A percentile compares a stretch with the other conserved stretches of the same genome.
phyloP scores from a whole-genome alignment of 2,113 vertebrate genomes.

The Plecotus auritus region DNA sequence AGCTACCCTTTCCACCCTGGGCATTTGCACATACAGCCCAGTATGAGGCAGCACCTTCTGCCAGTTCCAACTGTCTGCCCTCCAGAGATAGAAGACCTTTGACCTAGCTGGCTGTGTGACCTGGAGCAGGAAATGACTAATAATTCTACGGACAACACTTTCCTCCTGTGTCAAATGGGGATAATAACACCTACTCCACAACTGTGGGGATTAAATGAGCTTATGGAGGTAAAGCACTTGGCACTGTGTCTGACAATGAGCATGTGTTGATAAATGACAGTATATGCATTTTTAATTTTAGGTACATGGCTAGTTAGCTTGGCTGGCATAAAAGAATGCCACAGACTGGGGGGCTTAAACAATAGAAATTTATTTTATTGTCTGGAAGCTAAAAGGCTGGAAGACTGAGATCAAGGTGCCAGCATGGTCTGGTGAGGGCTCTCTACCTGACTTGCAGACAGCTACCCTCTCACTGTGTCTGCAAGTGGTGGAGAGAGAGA shows the following conservation, averaged over 20 bases:
- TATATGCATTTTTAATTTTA: background rate
- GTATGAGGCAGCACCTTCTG: background rate
- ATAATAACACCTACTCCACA: too few species aligned
- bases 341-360: too few species aligned
- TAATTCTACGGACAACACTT: background rate
- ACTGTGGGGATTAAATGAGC: background rate
- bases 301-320: background rate
- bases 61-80: background rate
- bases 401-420: background rate
- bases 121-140: background rate
- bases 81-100: background rate
- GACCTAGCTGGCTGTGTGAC: background rate
- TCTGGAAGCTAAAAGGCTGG: background rate
- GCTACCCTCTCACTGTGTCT: too few species aligned
- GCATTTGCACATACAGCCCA: rapidly evolving
- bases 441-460: too few species aligned
- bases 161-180: background rate
- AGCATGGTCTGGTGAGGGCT: too few species aligned
- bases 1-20: background rate
- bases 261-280: background rate
- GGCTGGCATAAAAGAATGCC: too few species aligned
- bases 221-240: background rate
- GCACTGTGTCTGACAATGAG: too few species aligned
- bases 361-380: background rate
- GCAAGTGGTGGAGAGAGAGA: too few species aligned